phyloP scores from a whole-genome alignment of 2,113 vertebrate genomes.

The Candoia aspera region DNA sequence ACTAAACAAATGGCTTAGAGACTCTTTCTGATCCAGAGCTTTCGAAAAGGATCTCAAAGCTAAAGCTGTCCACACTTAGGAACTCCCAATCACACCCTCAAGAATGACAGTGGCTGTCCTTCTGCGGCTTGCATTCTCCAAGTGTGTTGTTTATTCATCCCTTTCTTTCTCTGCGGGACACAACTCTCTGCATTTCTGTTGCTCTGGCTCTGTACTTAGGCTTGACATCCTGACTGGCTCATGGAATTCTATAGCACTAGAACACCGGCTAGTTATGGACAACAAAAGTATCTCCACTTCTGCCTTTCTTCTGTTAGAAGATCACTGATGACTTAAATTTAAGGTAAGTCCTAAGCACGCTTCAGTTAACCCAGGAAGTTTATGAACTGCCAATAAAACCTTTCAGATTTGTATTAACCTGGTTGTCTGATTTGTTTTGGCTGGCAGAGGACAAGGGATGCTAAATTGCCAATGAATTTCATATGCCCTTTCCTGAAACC shows the following conservation, averaged over 20 bases:
- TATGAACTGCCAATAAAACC: not conserved
- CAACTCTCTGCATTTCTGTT: not conserved
- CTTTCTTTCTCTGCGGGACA: not conserved
- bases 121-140: not conserved
- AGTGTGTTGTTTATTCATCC: not conserved
- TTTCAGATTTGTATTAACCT: not conserved
- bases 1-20: not conserved
- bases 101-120: not conserved
- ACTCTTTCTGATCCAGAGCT: not conserved
- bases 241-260: not conserved
- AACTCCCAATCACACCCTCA: not conserved
- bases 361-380: not conserved
- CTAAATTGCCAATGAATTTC: not conserved
- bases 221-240: not conserved
- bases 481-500: not conserved
- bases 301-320: not conserved
- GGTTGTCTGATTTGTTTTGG: not conserved
- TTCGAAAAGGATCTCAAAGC: not conserved
- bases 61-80: not conserved
- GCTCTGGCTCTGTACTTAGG: not conserved
- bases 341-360: not conserved
- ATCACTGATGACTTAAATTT: not conserved
- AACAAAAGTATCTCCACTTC: not conserved
- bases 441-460: not conserved
- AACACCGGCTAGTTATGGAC: not conserved